Conservation (phyloP, 1,140 invertebrate species). For the Leptinotarsa texana region DNA sequence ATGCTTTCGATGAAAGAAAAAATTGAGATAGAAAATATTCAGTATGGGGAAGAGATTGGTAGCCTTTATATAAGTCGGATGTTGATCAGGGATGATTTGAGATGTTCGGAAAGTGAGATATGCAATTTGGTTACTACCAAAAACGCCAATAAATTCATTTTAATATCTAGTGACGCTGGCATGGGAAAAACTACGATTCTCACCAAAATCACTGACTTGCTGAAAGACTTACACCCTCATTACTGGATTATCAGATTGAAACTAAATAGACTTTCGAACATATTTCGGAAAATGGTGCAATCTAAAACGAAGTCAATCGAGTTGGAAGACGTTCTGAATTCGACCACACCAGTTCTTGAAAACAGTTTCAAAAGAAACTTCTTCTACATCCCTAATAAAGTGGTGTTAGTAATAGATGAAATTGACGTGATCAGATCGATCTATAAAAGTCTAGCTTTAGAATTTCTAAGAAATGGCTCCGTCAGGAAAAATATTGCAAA, state of each 20-base stretch:
- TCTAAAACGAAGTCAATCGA: not conserved
- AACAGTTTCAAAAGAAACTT: not conserved
- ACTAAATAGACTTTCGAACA: not conserved
- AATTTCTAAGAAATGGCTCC: not conserved
- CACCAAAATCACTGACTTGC: not conserved
- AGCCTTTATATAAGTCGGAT: not conserved
- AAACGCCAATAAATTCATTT: constrained; percentile 6
- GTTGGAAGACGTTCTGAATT: not conserved
- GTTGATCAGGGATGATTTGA: not conserved
- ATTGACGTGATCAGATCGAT: not conserved
- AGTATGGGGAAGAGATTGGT: not conserved
- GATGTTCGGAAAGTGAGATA: not conserved
- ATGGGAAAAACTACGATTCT: not conserved
- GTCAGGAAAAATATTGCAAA: not conserved
- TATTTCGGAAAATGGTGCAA: not conserved
- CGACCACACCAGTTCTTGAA: not conserved
- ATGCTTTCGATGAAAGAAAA: not conserved
- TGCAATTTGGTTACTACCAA: not conserved
- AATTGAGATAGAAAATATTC: not conserved
- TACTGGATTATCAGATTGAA: not conserved
- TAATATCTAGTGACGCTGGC: not conserved
- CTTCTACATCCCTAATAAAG: not conserved
- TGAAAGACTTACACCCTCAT: not conserved
- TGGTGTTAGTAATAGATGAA: not conserved
- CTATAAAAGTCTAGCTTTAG: not conserved